Base-by-base conservation (phyloP, 2,113 vertebrate genomes). In the Rhombomys opimus region DNA sequence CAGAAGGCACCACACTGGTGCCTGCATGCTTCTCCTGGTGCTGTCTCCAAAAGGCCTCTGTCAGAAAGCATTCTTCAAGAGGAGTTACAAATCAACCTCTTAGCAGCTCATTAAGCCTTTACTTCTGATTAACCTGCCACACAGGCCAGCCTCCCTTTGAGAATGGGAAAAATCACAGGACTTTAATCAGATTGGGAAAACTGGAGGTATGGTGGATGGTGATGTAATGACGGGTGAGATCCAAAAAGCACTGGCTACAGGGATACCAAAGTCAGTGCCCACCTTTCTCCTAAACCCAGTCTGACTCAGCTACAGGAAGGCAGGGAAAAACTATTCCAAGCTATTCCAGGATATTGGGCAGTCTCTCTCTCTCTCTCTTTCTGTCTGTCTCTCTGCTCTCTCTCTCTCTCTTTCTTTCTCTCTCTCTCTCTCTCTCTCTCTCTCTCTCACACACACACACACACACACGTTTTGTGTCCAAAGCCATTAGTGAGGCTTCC, bases 81-180 rank as follows among this genome's bases (percentile, higher is more conserved):
- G 52, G 32, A 30, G 67, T 76, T 54, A 85, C 59, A 87, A 52
- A 93, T 81, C 82, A 96, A 82, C 89, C 65, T 88, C 93, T 52
- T 57, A 89, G 86, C 72, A 25, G 87, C 70, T 93, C 95, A 91
- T 80, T 93, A 54, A 75, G 87, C 57, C 78, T 70, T 82, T 90
- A 68, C 41, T 82, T 84, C 78, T 59, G 87, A 96, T 94, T 65
- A 94, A 78, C 46, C 78, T 78, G 32, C 86, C 90, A 92, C 67
- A 30, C 18, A 35, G 65, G 35, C 72, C 87, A 72, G 82, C 18
- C 23, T 91, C 94, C 80, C 93, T 72, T 52, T n/a, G 68, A 91
- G 67, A 82, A 68, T 23, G 22, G 13, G 30, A 78, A 68, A 63
- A 75, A 59, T 12, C n/a, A 41, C 7, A 12, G 96, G 76, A 52